Conservation (phyloP, 2,113 vertebrate genomes). For the Cynocephalus volans region DNA sequence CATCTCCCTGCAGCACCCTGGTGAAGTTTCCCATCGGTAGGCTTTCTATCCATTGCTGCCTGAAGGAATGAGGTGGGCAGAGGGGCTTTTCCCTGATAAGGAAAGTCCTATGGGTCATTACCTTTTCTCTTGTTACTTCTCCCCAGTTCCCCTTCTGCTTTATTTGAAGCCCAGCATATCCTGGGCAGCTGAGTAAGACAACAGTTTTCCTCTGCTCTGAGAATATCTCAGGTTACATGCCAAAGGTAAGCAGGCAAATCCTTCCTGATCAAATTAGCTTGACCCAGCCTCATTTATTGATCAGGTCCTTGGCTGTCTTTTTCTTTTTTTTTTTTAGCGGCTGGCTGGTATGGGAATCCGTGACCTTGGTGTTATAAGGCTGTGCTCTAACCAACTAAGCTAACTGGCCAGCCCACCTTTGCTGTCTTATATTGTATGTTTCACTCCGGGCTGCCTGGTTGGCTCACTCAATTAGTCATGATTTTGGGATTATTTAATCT, state of each 20-base stretch:
- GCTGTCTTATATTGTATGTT: not conserved
- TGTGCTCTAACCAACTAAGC: too few species aligned
- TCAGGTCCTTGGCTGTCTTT: not conserved
- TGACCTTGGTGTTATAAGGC: too few species aligned
- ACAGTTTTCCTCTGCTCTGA: not conserved
- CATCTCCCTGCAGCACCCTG: not conserved
- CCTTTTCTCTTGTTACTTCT: not conserved
- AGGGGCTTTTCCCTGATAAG: not conserved
- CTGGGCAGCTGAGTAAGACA: constrained; percentile 11
- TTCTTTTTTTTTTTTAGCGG: too few species aligned
- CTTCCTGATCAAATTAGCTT: constrained; percentile 35
- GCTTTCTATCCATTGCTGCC: not conserved
- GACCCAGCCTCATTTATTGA: not conserved
- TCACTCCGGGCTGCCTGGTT: not conserved
- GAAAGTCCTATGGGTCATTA: not conserved
- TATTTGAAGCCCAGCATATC: constrained; percentile 30
- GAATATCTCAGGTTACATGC: not conserved
- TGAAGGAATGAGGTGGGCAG: not conserved
- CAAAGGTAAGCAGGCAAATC: not conserved
- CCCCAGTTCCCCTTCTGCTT: constrained; percentile 10
- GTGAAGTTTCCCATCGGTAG: not conserved
- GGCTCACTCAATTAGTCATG: constrained; percentile 24
- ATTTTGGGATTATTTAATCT: constrained; percentile 60
- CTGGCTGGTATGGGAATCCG: too few species aligned
- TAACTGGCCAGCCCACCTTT: not conserved